These are phyloP conservation scores for Cynaeus angustus DNA, from an alignment of 2,888 invertebrate species.

Conservation along the genomic window DNA sequence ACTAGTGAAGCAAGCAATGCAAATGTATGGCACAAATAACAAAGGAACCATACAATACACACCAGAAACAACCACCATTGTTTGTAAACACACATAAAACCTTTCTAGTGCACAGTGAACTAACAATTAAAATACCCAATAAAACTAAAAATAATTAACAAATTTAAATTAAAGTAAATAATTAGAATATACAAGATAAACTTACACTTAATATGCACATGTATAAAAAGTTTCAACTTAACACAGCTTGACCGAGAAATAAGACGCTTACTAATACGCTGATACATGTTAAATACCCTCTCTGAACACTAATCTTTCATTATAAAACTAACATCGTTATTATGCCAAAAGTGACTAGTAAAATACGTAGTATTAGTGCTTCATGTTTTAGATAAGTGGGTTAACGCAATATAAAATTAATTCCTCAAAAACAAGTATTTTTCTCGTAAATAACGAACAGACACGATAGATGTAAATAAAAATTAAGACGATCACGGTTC, in stretches of 20 bases:
- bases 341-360: conserved; percentile 50
- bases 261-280: conserved; percentile 24
- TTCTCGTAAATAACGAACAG: neutral
- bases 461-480: neutral
- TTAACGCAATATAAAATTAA: conserved; percentile 9
- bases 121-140: conserved; percentile 50
- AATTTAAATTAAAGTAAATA: conserved; percentile 44
- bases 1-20: conserved; percentile 46
- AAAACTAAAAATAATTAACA: conserved; percentile 50
- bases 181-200: conserved; percentile 37
- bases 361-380: conserved; percentile 42
- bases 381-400: conserved; percentile 48
- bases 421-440: neutral
- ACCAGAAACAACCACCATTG: conserved; percentile 48
- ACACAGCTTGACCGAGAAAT: conserved; percentile 42
- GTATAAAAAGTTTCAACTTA: conserved; percentile 42
- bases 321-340: conserved; percentile 41
- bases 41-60: conserved; percentile 52
- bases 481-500: neutral
- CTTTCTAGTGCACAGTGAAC: conserved; percentile 50
- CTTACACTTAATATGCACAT: conserved; percentile 49
- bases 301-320: conserved; percentile 39
- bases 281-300: conserved; percentile 23
- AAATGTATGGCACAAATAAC: conserved; percentile 50
- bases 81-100: conserved; percentile 49